Evolutionary conservation across 2,113 vertebrate species (phyloP).

Genomic region (Meriones unguiculatus): DNA sequence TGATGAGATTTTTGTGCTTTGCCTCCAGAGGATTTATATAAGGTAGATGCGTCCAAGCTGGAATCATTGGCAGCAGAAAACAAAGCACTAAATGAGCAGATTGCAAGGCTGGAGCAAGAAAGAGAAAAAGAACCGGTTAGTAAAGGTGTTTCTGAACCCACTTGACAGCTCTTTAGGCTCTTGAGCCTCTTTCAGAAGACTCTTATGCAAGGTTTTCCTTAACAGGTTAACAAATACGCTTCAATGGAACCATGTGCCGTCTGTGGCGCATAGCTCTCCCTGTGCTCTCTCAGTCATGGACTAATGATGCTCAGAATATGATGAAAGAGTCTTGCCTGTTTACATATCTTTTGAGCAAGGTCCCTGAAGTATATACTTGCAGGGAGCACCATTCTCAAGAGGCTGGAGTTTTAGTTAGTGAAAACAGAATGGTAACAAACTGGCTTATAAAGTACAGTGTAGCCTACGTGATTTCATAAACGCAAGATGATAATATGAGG

Average conservation of each 20-base stretch:
- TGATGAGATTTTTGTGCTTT: constrained; percentile 24
- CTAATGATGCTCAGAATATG: constrained; percentile 65
- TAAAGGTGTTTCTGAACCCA: constrained; percentile 66
- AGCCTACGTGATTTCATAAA: not conserved
- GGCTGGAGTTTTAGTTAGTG: constrained; percentile 33
- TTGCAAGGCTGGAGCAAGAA: constrained; percentile 93
- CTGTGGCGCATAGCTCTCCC: constrained; percentile 67
- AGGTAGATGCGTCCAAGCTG: constrained; percentile 91
- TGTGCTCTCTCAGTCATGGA: constrained; percentile 35
- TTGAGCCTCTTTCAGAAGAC: not conserved
- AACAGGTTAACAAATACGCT: not conserved
- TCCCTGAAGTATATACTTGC: not conserved
- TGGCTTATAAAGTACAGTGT: not conserved
- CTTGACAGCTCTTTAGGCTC: not conserved
- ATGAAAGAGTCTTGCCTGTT: constrained; percentile 73
- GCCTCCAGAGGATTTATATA: constrained; percentile 92
- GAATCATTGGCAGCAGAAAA: constrained; percentile 90
- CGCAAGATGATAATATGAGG: no score
- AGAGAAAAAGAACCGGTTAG: constrained; percentile 90
- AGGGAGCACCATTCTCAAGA: constrained; percentile 3
- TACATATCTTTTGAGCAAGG: constrained; percentile 55
- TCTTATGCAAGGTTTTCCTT: not conserved
- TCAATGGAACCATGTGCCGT: constrained; percentile 53
- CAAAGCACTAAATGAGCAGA: constrained; percentile 90
- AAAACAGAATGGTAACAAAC: not conserved